These are phyloP conservation scores for Umimayanthus kanabou DNA, from an alignment of 92 coral and sea anemone species.

Conservation along the genomic window DNA sequence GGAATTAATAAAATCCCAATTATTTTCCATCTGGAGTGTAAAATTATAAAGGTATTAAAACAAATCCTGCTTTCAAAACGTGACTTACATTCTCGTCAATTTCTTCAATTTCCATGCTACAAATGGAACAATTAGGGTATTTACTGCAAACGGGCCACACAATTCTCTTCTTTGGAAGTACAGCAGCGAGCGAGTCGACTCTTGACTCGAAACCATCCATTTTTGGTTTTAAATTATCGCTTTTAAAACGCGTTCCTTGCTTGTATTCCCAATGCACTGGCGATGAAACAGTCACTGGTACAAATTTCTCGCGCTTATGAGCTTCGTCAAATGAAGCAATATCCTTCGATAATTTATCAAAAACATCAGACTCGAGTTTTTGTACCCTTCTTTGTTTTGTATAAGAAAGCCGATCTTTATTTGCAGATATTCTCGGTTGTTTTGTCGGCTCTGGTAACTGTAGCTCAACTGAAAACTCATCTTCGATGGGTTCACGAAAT, in stretches of 20 bases:
- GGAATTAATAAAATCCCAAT: not conserved
- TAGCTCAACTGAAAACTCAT: not conserved
- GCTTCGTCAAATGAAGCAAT: slow-evolving; percentile 18
- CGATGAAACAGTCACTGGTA: slow-evolving; percentile 5
- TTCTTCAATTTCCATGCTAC: slow-evolving; percentile 55
- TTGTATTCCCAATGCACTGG: not conserved
- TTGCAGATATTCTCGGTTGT: not conserved
- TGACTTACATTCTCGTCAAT: slow-evolving; percentile 38
- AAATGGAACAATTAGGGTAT: slow-evolving; percentile 72
- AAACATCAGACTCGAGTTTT: slow-evolving; percentile 11
- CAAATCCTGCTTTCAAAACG: not conserved
- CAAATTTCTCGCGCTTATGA: slow-evolving; percentile 21
- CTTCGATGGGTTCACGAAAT: slow-evolving; percentile 3
- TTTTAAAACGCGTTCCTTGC: not conserved
- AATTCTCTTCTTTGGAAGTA: slow-evolving; percentile 38
- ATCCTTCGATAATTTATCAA: slow-evolving; percentile 14
- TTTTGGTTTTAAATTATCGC: not conserved
- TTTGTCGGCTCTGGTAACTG: slow-evolving; percentile 22
- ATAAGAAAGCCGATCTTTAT: not conserved
- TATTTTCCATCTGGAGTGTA: not conserved
- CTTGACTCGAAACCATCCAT: not conserved
- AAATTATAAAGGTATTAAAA: not conserved
- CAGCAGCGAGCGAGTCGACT: not conserved
- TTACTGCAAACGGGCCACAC: slow-evolving; percentile 75
- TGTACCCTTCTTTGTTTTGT: slow-evolving; percentile 1